A percentile compares a stretch with the other conserved stretches of the same genome.
phyloP scores from a whole-genome alignment of 1,140 invertebrate genomes.

The Brachionus rotundiformis region DNA sequence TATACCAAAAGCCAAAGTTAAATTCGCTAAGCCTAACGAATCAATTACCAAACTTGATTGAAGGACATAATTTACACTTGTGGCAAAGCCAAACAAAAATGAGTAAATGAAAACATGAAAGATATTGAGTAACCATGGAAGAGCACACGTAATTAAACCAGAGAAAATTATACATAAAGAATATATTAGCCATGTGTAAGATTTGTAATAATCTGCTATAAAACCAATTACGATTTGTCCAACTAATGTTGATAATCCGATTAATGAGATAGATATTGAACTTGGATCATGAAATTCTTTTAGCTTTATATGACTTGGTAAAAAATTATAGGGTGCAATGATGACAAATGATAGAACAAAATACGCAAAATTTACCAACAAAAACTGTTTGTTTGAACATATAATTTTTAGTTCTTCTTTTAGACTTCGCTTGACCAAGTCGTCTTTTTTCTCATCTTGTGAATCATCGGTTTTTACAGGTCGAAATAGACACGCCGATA shows the following conservation, averaged over 20 bases:
- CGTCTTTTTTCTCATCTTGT: neutral
- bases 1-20: conserved; percentile 89
- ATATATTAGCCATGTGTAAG: conserved; percentile 73
- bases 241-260: conserved; percentile 69
- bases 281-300: conserved; percentile 72
- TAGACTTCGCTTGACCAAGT: neutral
- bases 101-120: conserved; percentile 42
- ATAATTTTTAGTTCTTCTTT: neutral
- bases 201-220: conserved; percentile 67
- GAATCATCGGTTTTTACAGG: neutral
- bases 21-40: conserved; percentile 81
- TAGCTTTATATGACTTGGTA: conserved; percentile 59
- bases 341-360: conserved; percentile 91
- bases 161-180: conserved; percentile 80
- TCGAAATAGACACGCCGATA: conserved; percentile 42
- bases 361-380: conserved; percentile 87
- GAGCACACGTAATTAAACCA: conserved; percentile 74
- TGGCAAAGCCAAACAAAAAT: conserved; percentile 44
- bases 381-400: conserved; percentile 69
- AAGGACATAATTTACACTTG: conserved; percentile 73
- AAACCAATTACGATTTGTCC: conserved; percentile 67
- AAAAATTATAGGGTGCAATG: conserved; percentile 80
- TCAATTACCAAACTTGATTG: conserved; percentile 87
- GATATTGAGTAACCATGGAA: conserved; percentile 68
- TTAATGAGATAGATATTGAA: conserved; percentile 85